These are phyloP conservation scores for Caradrina clavipalpis DNA, from an alignment of 2,888 invertebrate genomes.

Conservation along the genomic window DNA sequence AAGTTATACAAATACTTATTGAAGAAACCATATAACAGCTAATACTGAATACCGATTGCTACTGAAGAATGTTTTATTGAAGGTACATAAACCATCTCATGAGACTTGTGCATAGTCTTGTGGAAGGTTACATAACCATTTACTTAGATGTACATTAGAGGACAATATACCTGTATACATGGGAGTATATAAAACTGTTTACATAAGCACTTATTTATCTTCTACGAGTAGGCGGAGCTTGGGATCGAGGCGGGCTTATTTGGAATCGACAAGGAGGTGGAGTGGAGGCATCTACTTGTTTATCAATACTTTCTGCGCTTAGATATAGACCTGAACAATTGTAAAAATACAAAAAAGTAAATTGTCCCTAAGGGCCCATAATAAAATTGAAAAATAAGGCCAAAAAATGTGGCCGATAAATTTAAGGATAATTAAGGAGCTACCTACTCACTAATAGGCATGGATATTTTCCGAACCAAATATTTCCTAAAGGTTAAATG, in stretches of 20 bases:
- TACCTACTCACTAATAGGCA: constrained; percentile 40
- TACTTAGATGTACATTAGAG: constrained; percentile 54
- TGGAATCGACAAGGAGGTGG: constrained; percentile 89
- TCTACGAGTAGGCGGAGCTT: constrained; percentile 87
- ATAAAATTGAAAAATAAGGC: not conserved
- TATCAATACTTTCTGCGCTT: constrained; percentile 74
- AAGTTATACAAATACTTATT: not conserved
- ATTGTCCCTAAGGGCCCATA: not conserved
- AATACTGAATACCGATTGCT: not conserved
- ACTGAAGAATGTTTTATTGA: constrained; percentile 5
- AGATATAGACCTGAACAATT: constrained; percentile 15
- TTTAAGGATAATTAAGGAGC: constrained; percentile 26
- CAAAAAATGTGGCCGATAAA: constrained; percentile 16
- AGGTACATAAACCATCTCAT: constrained; percentile 27
- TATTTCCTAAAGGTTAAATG: constrained; percentile 76
- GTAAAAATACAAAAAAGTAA: constrained; percentile 10
- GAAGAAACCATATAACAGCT: not conserved
- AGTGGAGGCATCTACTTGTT: constrained; percentile 81
- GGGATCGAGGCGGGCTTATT: constrained; percentile 89
- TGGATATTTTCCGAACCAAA: constrained; percentile 73
- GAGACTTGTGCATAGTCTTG: constrained; percentile 32
- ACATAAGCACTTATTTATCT: constrained; percentile 87
- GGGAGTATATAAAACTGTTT: constrained; percentile 81
- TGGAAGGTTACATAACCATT: constrained; percentile 57
- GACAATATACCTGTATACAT: constrained; percentile 76